These are phyloP conservation scores for Sphaerodactylus townsendi DNA, from an alignment of 2,113 vertebrate species.

Conservation along the genomic window DNA sequence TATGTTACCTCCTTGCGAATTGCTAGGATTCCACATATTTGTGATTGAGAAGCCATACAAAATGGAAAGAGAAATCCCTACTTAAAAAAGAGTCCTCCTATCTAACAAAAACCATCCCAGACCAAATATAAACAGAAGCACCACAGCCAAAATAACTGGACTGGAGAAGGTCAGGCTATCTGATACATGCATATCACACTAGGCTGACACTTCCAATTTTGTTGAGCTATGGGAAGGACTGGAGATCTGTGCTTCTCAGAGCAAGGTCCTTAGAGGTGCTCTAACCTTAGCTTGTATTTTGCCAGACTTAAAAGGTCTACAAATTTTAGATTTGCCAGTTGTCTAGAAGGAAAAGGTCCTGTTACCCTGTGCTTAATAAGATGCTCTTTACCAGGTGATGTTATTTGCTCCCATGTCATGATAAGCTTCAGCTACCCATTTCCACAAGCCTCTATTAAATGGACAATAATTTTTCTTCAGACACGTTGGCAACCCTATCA, in stretches of 20 bases:
- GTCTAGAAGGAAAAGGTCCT: too few relatives aligned
- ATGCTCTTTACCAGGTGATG: too few relatives aligned
- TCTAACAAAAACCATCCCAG: constrained; percentile 62
- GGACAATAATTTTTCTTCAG: too few relatives aligned
- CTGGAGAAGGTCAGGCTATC: constrained; percentile 69
- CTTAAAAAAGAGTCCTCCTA: constrained; percentile 60
- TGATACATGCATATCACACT: constrained; percentile 30
- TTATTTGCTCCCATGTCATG: too few relatives aligned
- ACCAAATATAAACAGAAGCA: constrained; percentile 71
- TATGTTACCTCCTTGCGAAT: constrained; percentile 50
- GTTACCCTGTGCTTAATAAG: too few relatives aligned
- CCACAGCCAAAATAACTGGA: constrained; percentile 67
- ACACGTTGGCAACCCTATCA: too few relatives aligned
- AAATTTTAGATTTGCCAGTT: too few relatives aligned
- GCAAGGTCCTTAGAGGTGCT: not conserved
- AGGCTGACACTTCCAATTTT: constrained; percentile 37
- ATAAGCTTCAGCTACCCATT: too few relatives aligned
- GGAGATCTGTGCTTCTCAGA: not conserved
- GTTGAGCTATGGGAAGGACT: fast-evolving
- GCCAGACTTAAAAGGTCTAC: not conserved
- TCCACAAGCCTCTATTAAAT: too few relatives aligned
- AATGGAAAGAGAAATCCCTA: constrained; percentile 51
- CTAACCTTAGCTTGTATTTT: constrained; percentile 7
- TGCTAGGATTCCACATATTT: constrained; percentile 65
- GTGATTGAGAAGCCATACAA: constrained; percentile 50